phyloP scores from a whole-genome alignment of 1,140 invertebrate genomes.

The Nautilus pompilius region DNA sequence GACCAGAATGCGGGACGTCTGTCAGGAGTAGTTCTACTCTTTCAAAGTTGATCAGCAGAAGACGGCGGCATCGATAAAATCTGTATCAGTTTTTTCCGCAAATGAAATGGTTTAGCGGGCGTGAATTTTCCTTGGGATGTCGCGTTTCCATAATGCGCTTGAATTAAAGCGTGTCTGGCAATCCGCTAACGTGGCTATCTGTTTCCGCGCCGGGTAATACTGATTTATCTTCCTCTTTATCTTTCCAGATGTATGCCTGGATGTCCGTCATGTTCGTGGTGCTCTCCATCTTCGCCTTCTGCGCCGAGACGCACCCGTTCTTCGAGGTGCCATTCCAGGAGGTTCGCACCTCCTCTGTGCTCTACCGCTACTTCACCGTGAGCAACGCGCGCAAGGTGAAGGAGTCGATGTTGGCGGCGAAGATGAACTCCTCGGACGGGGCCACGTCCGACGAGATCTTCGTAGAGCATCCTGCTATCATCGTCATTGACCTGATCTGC shows the following conservation, averaged over 20 bases:
- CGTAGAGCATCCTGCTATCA: conserved; percentile 32
- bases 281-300: conserved; percentile 49
- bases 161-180: too few species aligned
- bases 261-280: conserved; percentile 47
- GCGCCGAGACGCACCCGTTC: conserved; percentile 42
- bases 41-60: too few species aligned
- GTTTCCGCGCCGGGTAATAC: too few species aligned
- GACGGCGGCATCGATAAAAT: too few species aligned
- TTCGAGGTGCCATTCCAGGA: conserved; percentile 32
- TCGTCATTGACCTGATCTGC: conserved; percentile 44
- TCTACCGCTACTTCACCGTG: conserved; percentile 38
- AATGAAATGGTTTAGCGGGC: too few species aligned
- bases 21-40: too few species aligned
- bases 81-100: too few species aligned
- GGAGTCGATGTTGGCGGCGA: not conserved
- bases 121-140: too few species aligned
- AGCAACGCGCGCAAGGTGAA: conserved; percentile 13
- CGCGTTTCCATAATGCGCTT: too few species aligned
- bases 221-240: conserved; percentile 5
- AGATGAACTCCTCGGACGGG: not conserved
- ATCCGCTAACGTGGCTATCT: too few species aligned
- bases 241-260: conserved; percentile 46
- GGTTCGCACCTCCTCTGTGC: conserved; percentile 8
- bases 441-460: not conserved
- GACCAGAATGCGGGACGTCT: too few species aligned